Conservation (phyloP, 2,113 vertebrate species). For the Oryzias curvinotus region DNA sequence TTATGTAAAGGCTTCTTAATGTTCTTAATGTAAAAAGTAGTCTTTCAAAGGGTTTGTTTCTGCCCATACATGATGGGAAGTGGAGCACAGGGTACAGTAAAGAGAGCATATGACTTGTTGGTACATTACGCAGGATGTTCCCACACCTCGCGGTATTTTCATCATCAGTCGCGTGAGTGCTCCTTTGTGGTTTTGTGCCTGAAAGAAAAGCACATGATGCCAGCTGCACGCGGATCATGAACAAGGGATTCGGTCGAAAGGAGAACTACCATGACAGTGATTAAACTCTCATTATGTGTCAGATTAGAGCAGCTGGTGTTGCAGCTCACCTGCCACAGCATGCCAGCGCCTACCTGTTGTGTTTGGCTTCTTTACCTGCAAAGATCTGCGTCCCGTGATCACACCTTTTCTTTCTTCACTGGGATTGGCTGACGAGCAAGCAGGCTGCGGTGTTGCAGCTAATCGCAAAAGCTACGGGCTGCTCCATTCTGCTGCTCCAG, state of each 20-base stretch:
- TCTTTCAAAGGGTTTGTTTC: slow-evolving; percentile 17
- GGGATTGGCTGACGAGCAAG: slow-evolving; percentile 41
- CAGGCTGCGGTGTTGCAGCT: slow-evolving; percentile 63
- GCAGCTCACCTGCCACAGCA: slow-evolving; percentile 29
- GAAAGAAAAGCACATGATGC: slow-evolving; percentile 60
- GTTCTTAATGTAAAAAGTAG: slow-evolving; percentile 3
- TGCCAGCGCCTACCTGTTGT: slow-evolving; percentile 30
- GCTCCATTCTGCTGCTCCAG: slow-evolving; percentile 64
- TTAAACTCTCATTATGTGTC: slow-evolving; percentile 25
- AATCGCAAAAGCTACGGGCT: slow-evolving; percentile 65
- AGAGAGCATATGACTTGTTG: slow-evolving; percentile 59
- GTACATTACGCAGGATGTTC: slow-evolving; percentile 37
- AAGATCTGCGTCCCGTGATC: slow-evolving; percentile 4
- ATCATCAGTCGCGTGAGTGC: slow-evolving; percentile 45
- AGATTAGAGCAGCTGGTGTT: slow-evolving; percentile 30
- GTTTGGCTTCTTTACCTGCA: slow-evolving; percentile 39
- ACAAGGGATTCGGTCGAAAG: slow-evolving; percentile 43
- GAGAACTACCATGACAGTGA: slow-evolving; percentile 42
- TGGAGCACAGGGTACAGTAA: slow-evolving; percentile 44
- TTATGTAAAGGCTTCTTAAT: neutral
- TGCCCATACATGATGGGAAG: slow-evolving; percentile 48
- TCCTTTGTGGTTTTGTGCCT: slow-evolving; percentile 47
- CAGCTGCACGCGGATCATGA: slow-evolving; percentile 33
- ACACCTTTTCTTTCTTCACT: slow-evolving; percentile 42
- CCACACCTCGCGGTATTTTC: slow-evolving; percentile 46